Evolutionary conservation across 2,888 invertebrate species (phyloP), one percentile per base, ranked within the genome.

Genomic region (Hirtodrosophila duncani): DNA sequence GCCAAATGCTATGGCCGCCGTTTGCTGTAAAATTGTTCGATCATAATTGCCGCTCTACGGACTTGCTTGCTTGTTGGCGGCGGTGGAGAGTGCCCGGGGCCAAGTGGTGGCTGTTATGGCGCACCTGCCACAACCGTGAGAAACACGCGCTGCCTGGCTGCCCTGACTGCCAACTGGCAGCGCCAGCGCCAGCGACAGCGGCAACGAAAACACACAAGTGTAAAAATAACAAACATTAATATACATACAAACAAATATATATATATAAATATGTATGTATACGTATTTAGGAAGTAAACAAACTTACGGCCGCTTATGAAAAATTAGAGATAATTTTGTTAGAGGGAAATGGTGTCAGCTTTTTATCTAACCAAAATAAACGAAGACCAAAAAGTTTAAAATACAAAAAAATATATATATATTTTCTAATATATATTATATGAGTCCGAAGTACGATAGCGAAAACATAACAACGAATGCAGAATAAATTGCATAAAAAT

Each of bases 171-270:
- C 17, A 42, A 36, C 57, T 45, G 55, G 55, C 57, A 29, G 44
- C 43, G n/a, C n/a, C n/a, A n/a, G n/a, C n/a, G n/a, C n/a, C 7
- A 43, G 24, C 44, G 38, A 27, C 41, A 23, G 49, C 17, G 13
- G 17, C 44, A 55, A 56, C 37, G n/a, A n/a, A 55, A 53, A 50
- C 36, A 48, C 39, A 36, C 49, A 67, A 41, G 64, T 71, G 70
- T 74, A 78, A 78, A 70, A 74, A 78, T 67, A 69, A 69, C 70
- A 77, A 65, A 52, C 34, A 69, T 48, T n/a, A n/a, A 55, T 37
- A 29, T 62, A 49, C 51, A 51, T 31, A 51, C 33, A 52, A 43
- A 42, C 13, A 53, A 39, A 33, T 24, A 43, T 30, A 31, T n/a
- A 33, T 33, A 21, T 31, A 6, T n/a, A n/a, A 11, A 14, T n/a